Base-by-base conservation (phyloP, 2,797 vertebrate species). In the Sebastiscus tertius region DNA sequence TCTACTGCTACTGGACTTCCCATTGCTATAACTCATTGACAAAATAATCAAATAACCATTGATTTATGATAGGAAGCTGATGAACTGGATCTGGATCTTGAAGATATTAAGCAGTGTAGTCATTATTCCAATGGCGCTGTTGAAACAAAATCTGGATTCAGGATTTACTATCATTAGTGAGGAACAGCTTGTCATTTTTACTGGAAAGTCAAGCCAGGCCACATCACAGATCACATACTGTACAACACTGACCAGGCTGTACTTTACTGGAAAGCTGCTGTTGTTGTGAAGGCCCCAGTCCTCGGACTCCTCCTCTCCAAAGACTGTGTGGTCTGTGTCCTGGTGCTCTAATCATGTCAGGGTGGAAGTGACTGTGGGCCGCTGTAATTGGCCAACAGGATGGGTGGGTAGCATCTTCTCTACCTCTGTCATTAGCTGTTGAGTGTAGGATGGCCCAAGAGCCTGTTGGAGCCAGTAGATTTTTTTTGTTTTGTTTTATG, bases 301-400 rank as follows among this genome's bases (percentile, higher is more conserved):
- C 0, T 60, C 6, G n/a, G 24, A 61, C 73, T 74, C 49, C 62
- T 72, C 59, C 59, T 77, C 68, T 72, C 55, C 34, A 54, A 77
- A 72, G 42, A 75, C 73, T 79, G 81, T 81, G 74, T 79, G 87
- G 81, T 84, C 79, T 84, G 73, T 77, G 70, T 63, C 68, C 73
- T 72, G 54, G 33, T 73, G 79, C 77, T 82, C 69, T 87, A 82
- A 90, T 93, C 87, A 84, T 72, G 79, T 83, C 67, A 33, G 63
- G 59, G 59, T 77, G 72, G 88, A 88, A 84, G 77, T 72, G 64
- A 83, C 77, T 82, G 72, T 83, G 67, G 79, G 80, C 56, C 0
- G 22, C 80, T 84, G 61, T 87, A 83, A 90, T 86, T 80, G 80
- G 71, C 79, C 84, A 26, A 36, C 55, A 36, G 67, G 73, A 85